A percentile compares a stretch with the other conserved stretches of the same genome.
Evolutionary conservation across 2,113 vertebrate genomes (phyloP).

Genomic region (Tetraodon nigroviridis): DNA sequence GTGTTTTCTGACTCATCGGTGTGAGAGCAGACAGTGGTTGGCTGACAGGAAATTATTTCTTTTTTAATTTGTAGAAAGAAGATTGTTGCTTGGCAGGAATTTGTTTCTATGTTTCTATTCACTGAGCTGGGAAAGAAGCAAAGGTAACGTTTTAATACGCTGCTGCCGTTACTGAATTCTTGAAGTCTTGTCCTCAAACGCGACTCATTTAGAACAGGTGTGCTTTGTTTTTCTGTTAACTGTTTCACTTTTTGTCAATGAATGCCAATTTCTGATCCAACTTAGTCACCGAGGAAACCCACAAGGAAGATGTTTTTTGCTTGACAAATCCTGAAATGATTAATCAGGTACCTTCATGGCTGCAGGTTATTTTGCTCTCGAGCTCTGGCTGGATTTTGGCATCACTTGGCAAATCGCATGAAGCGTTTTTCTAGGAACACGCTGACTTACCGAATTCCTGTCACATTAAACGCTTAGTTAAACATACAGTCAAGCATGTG

Average conservation of each 20-base stretch:
- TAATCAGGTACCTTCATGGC: not conserved
- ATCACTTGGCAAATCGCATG: not conserved
- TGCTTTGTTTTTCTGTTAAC: not conserved
- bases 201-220: not conserved
- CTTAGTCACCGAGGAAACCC: not conserved
- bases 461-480: not conserved
- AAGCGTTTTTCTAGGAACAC: not conserved
- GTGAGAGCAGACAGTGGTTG: constrained; percentile 19
- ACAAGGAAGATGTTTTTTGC: not conserved
- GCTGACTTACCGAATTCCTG: not conserved
- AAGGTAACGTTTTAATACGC: not conserved
- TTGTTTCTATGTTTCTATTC: not conserved
- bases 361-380: not conserved
- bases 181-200: not conserved
- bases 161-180: not conserved
- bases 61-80: constrained; percentile 30
- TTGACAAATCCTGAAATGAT: not conserved
- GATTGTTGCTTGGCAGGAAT: constrained; percentile 9
- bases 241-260: not conserved
- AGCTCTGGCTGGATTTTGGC: not conserved
- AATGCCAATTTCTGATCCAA: not conserved
- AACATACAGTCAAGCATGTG: no score
- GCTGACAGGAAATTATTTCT: constrained; percentile 34
- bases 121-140: not conserved
- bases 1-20: constrained; percentile 20